phyloP scores from a whole-genome alignment of 2,113 vertebrate genomes.

The Ictidomys tridecemlineatus region DNA sequence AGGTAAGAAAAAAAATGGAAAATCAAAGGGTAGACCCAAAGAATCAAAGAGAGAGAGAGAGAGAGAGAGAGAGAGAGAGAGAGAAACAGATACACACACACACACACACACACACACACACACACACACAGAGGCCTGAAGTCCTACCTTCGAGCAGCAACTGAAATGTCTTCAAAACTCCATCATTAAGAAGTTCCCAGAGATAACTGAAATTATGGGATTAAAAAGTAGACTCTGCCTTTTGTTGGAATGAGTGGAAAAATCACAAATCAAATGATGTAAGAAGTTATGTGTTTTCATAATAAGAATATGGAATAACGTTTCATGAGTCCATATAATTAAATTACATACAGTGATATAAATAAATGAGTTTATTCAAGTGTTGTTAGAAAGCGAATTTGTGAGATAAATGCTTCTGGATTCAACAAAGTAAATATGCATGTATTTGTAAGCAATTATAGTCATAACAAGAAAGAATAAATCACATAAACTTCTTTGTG shows the following conservation, averaged over 20 bases:
- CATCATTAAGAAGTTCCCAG: not conserved
- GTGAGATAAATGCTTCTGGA: not conserved
- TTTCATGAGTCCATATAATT: not conserved
- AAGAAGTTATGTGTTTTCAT: not conserved
- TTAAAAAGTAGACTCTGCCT: not conserved
- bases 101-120: no score
- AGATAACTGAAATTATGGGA: not conserved
- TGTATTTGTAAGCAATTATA: not conserved
- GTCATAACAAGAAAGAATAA: not conserved
- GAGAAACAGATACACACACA: no score
- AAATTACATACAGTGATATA: not conserved
- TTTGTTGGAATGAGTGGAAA: not conserved
- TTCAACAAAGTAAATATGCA: not conserved
- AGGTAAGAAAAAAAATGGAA: not conserved
- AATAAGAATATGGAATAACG: not conserved
- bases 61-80: no score
- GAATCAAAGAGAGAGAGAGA: no score
- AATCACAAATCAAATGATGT: not conserved
- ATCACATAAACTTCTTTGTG: not conserved
- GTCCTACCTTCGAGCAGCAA: not conserved
- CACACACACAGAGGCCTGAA: not conserved
- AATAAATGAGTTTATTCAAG: not conserved
- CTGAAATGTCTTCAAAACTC: accelerated
- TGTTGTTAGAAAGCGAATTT: not conserved
- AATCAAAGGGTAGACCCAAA: not conserved